A percentile compares a stretch with the other conserved stretches of the same genome.
These are phyloP conservation scores for Deroplatys truncata DNA, from an alignment of 2,888 invertebrate genomes.

Conservation along the genomic window DNA sequence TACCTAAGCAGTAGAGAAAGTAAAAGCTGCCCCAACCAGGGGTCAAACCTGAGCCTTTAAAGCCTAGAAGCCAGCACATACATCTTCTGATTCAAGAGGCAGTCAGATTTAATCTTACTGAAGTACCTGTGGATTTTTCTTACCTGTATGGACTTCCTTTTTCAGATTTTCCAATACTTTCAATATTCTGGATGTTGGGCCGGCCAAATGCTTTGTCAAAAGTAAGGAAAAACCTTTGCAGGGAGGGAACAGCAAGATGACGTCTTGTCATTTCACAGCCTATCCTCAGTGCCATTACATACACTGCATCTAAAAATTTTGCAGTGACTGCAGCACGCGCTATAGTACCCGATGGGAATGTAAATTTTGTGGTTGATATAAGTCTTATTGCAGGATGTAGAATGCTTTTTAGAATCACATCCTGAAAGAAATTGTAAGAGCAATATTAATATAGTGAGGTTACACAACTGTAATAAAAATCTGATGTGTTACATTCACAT, in stretches of 20 bases:
- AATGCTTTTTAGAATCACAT: slow-evolving; percentile 77
- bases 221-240: slow-evolving; percentile 72
- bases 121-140: not conserved
- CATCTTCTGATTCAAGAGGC: too few species aligned
- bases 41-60: too few species aligned
- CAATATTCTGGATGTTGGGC: not conserved
- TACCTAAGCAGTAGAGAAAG: too few species aligned
- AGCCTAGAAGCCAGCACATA: too few species aligned
- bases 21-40: too few species aligned
- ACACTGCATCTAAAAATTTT: slow-evolving; percentile 77
- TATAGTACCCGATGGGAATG: slow-evolving; percentile 75
- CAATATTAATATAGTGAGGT: not conserved
- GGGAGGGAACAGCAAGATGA: slow-evolving; percentile 65
- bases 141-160: slow-evolving; percentile 26
- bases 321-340: slow-evolving; percentile 73
- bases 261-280: slow-evolving; percentile 74
- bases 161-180: not conserved
- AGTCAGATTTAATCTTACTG: too few species aligned
- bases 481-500: not conserved
- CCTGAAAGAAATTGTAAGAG: slow-evolving; percentile 51
- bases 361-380: slow-evolving; percentile 70
- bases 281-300: slow-evolving; percentile 70
- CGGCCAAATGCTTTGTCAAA: slow-evolving; percentile 70
- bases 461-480: not conserved
- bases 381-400: slow-evolving; percentile 78